These are phyloP conservation scores for Noctua janthina DNA, from an alignment of 2,888 invertebrate genomes.

Conservation along the genomic window DNA sequence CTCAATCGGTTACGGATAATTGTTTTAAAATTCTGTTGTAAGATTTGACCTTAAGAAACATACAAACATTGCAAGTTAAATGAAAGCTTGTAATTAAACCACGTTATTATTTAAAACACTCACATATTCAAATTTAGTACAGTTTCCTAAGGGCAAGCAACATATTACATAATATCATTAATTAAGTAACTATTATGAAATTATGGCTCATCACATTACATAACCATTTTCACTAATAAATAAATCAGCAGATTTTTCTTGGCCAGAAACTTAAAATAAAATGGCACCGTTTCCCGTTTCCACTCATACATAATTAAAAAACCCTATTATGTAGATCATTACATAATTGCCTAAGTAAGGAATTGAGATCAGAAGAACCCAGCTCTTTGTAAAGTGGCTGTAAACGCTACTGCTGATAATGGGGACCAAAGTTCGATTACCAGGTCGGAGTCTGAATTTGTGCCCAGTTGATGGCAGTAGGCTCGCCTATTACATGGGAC, in stretches of 20 bases:
- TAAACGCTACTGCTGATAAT: neutral
- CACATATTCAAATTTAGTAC: neutral
- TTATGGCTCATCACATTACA: neutral
- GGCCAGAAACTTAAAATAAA: neutral
- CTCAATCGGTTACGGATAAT: too few species aligned
- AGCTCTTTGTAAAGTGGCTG: neutral
- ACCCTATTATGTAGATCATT: slow-evolving; percentile 3
- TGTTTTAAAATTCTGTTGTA: too few species aligned
- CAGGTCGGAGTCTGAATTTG: neutral
- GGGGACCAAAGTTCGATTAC: neutral
- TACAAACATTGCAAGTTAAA: too few species aligned
- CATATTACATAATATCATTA: neutral
- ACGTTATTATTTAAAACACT: neutral
- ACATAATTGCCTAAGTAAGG: neutral
- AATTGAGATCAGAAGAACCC: neutral
- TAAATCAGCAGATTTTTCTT: slow-evolving; percentile 3
- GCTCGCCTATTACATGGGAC: too few species aligned
- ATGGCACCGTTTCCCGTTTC: neutral
- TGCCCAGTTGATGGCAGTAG: too few species aligned
- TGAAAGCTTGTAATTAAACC: too few species aligned
- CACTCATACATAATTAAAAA: neutral
- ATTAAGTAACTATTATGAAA: neutral
- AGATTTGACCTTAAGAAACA: too few species aligned
- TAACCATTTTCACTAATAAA: slow-evolving; percentile 9
- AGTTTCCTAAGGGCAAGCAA: neutral